These are phyloP conservation scores for Bubo scandiacus DNA, from an alignment of 2,113 vertebrate genomes.

Conservation along the genomic window DNA sequence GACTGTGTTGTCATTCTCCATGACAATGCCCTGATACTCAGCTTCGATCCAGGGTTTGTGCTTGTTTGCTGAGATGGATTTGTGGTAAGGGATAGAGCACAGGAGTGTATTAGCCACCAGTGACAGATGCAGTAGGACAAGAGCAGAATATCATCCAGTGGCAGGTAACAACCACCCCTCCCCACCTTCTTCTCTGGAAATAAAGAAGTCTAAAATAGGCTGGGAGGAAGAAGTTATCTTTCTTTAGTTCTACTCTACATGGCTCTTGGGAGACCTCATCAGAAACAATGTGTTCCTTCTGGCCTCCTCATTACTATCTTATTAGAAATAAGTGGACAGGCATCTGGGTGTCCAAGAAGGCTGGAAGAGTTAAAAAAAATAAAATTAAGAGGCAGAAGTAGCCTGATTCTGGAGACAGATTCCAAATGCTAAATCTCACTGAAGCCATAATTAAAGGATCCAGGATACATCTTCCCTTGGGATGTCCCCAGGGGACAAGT, in stretches of 20 bases:
- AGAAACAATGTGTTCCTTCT: not conserved
- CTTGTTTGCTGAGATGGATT: slow-evolving; percentile 88
- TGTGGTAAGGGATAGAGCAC: not conserved
- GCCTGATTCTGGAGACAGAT: not conserved
- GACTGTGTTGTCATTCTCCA: slow-evolving; percentile 98
- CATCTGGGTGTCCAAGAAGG: not conserved
- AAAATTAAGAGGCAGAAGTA: not conserved
- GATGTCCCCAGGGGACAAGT: not conserved
- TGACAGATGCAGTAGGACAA: not conserved
- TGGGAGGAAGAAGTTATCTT: not conserved
- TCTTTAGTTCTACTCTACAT: not conserved
- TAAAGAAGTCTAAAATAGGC: not conserved
- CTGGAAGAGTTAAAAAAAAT: not conserved
- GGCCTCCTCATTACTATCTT: not conserved
- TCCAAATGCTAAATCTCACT: not conserved
- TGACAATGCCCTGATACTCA: slow-evolving; percentile 96
- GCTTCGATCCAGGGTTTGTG: slow-evolving; percentile 99
- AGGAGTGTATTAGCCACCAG: not conserved
- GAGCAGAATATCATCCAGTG: not conserved
- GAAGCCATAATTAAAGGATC: not conserved
- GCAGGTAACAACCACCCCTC: not conserved
- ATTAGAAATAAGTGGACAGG: not conserved
- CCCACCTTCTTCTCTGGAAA: not conserved
- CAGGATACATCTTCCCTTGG: not conserved
- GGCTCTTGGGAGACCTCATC: not conserved